Percentiles rank a stretch among this genome's conserved stretches.
Conservation (phyloP, 2,113 vertebrate genomes). For the Eublepharis macularius region DNA sequence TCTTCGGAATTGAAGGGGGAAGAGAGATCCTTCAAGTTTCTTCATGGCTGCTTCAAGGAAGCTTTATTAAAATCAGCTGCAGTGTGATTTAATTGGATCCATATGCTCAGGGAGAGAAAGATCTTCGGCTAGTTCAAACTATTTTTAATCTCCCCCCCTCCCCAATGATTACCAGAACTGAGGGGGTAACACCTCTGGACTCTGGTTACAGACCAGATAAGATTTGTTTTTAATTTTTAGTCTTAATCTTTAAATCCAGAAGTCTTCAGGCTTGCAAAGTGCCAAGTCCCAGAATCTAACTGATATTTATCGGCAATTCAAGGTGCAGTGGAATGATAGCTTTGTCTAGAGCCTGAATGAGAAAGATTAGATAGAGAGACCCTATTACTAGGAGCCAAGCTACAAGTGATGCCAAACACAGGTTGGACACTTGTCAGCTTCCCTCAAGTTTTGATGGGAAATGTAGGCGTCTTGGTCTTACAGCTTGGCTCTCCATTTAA, state of each 20-base stretch:
- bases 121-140: constrained; percentile 68
- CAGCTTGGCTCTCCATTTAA: too few species aligned
- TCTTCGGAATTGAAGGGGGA: constrained; percentile 55
- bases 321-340: background rate
- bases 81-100: constrained; percentile 77
- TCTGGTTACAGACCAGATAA: constrained; percentile 51
- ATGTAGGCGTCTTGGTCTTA: too few species aligned
- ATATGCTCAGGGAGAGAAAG: constrained; percentile 72
- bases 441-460: too few species aligned
- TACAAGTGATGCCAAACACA: too few species aligned
- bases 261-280: constrained; percentile 19
- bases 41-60: constrained; percentile 70
- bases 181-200: background rate
- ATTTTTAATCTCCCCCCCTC: constrained; percentile 65
- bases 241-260: background rate
- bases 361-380: background rate
- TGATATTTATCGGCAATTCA: constrained; percentile 7
- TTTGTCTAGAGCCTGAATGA: background rate
- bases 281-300: background rate
- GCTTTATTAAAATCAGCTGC: constrained; percentile 81
- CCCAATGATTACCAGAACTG: too few species aligned
- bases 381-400: too few species aligned
- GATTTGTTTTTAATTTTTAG: constrained; percentile 24
- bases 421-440: too few species aligned
- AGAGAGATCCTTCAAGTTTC: constrained; percentile 67